Percentiles rank a stretch among this genome's conserved stretches.
Evolutionary conservation across 2,888 invertebrate species (phyloP).

Genomic region (Diabrotica balteata): DNA sequence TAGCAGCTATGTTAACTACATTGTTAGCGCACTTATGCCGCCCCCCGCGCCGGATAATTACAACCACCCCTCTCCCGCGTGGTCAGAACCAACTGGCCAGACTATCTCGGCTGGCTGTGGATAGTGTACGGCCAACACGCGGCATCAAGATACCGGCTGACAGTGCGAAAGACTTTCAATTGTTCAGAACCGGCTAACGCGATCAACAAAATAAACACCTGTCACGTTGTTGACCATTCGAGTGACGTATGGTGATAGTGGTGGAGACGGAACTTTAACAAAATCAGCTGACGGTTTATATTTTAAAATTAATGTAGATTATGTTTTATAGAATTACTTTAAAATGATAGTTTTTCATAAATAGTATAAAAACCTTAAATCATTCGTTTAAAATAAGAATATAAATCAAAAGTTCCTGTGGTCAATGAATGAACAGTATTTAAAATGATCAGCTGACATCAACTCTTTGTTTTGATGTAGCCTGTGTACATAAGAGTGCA

Average conservation of each 20-base stretch:
- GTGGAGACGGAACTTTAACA: conserved; percentile 4
- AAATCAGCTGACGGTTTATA: conserved; percentile 1
- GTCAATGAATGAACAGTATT: too few relatives aligned
- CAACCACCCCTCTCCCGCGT: conserved; percentile 53
- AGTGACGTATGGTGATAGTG: conserved; percentile 29
- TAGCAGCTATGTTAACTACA: conserved; percentile 57
- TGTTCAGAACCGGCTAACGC: conserved; percentile 40
- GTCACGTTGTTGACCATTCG: conserved; percentile 51
- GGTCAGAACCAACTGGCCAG: conserved; percentile 62
- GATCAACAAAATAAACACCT: conserved; percentile 43
- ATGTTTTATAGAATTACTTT: too few relatives aligned
- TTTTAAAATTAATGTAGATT: not conserved
- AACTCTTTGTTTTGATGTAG: too few relatives aligned
- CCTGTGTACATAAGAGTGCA: too few relatives aligned
- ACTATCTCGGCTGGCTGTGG: conserved; percentile 60
- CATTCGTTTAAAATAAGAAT: too few relatives aligned
- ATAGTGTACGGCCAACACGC: conserved; percentile 53
- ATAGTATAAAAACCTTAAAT: too few relatives aligned
- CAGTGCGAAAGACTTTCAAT: conserved; percentile 43
- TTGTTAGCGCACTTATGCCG: conserved; percentile 57
- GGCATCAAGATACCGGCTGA: conserved; percentile 46
- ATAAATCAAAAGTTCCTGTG: too few relatives aligned
- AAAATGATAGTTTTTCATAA: too few relatives aligned
- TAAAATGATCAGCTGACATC: too few relatives aligned
- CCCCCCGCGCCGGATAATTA: conserved; percentile 44